These are phyloP conservation scores for Rostratula benghalensis DNA, from an alignment of 2,113 vertebrate genomes.

Conservation along the genomic window DNA sequence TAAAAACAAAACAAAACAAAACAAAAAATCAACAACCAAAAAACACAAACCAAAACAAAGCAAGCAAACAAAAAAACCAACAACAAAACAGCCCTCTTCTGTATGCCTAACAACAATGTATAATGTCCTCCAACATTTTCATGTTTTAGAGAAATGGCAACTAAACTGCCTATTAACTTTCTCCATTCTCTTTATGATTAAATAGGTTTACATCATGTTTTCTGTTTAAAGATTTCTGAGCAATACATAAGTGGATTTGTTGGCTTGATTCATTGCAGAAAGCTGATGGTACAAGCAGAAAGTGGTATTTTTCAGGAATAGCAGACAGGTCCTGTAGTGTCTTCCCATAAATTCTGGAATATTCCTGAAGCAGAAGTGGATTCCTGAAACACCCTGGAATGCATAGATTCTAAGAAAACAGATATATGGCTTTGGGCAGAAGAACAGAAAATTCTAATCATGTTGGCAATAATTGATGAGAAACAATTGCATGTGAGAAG, in stretches of 20 bases:
- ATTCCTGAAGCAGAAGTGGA: conserved; percentile 38
- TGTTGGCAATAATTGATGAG: neutral
- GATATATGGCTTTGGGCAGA: neutral
- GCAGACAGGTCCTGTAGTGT: conserved; percentile 50
- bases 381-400: conserved; percentile 59
- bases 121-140: neutral
- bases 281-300: conserved; percentile 45
- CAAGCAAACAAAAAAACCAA: neutral
- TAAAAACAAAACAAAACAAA: neutral
- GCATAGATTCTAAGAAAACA: neutral
- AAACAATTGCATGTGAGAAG: neutral
- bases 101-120: neutral
- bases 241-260: conserved; percentile 1
- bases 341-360: conserved; percentile 34
- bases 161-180: neutral
- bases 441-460: neutral
- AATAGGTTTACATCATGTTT: neutral
- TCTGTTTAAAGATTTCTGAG: neutral
- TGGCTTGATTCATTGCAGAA: conserved; percentile 42
- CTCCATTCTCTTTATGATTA: neutral
- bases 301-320: conserved; percentile 54
- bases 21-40: neutral
- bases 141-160: neutral
- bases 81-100: neutral
- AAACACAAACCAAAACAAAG: neutral